Percentiles rank a stretch among this genome's conserved stretches.
Evolutionary conservation across 2,797 vertebrate species (phyloP).

Genomic region (Tapera naevia): DNA sequence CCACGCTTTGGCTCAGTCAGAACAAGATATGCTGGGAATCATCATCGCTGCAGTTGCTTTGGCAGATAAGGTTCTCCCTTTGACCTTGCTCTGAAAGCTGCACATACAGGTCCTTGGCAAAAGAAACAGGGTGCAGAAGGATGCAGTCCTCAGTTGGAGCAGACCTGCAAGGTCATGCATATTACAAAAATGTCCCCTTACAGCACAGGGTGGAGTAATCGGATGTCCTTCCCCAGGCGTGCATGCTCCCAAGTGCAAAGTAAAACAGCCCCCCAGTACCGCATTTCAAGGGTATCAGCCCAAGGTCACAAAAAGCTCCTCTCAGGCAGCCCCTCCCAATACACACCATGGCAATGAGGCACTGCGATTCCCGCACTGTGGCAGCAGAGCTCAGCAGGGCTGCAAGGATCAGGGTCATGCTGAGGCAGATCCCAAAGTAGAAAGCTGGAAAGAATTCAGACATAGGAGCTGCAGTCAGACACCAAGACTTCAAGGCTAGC

Average conservation of each 20-base stretch:
- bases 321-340: background rate
- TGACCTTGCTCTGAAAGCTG: background rate
- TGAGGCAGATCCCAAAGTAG: constrained; percentile 61
- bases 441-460: constrained; percentile 66
- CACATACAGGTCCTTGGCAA: background rate
- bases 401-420: constrained; percentile 65
- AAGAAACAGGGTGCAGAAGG: background rate
- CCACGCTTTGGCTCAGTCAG: background rate
- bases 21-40: background rate
- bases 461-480: background rate
- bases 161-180: background rate
- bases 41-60: background rate
- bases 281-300: background rate
- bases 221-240: rapidly evolving
- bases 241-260: background rate
- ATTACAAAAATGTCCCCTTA: background rate
- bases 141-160: background rate
- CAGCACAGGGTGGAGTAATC: background rate
- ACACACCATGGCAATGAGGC: constrained; percentile 75
- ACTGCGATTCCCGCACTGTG: constrained; percentile 59
- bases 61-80: background rate
- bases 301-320: background rate
- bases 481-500: background rate
- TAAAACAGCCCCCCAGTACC: background rate
- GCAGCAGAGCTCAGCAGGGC: constrained; percentile 60